phyloP scores from a whole-genome alignment of 2,113 vertebrate genomes.

The Nyctereutes procyonoides region DNA sequence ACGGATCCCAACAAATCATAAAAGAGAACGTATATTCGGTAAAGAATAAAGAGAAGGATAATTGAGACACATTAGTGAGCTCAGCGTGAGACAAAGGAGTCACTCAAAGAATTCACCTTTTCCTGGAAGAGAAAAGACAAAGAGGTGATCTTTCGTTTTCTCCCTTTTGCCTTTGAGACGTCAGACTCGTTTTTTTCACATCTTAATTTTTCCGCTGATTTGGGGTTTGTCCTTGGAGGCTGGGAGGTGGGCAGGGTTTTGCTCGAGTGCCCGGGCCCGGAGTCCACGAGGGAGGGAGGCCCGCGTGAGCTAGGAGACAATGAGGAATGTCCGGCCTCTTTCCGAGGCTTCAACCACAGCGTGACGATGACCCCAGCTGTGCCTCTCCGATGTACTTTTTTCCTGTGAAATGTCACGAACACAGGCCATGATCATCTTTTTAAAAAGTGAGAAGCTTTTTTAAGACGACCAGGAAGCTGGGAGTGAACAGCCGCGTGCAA shows the following conservation, averaged over 20 bases:
- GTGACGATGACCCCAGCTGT: not conserved
- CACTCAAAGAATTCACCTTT: conserved; percentile 8
- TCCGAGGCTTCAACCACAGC: accelerated
- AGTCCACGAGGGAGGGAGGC: not conserved
- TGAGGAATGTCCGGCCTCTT: not conserved
- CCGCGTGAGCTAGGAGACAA: not conserved
- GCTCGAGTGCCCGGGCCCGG: not conserved
- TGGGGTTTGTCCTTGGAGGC: not conserved
- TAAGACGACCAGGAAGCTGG: not conserved
- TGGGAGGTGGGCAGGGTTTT: not conserved
- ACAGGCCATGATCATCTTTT: not conserved
- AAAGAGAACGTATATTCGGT: not conserved
- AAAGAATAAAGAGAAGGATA: not conserved
- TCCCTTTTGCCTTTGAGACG: not conserved
- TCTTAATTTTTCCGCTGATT: conserved; percentile 12
- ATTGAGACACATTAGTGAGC: conserved; percentile 40
- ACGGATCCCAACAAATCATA: conserved; percentile 45
- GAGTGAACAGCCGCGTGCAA: not conserved
- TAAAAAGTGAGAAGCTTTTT: not conserved
- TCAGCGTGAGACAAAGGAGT: not conserved
- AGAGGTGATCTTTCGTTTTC: not conserved
- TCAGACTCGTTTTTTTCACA: conserved; percentile 29
- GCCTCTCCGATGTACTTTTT: not conserved
- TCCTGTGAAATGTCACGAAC: conserved; percentile 27
- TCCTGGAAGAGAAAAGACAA: not conserved